These are phyloP conservation scores for Leptestheria dahalacensis DNA, from an alignment of 1,140 invertebrate species.

Conservation along the genomic window DNA sequence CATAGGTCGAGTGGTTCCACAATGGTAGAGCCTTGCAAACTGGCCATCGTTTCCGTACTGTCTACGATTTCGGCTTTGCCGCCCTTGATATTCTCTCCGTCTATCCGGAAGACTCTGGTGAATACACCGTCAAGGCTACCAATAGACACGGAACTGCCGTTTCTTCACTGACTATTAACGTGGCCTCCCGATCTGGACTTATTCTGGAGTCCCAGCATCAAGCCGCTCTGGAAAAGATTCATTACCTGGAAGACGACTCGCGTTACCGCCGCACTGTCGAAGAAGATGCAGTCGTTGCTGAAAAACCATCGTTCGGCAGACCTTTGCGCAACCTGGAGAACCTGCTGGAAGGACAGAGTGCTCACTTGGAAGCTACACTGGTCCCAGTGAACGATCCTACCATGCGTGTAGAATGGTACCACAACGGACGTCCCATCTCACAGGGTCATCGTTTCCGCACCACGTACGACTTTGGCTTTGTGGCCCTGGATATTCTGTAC, in stretches of 20 bases:
- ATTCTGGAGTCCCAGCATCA: slow-evolving; percentile 90
- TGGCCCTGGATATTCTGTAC: slow-evolving; percentile 38
- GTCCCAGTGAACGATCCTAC: slow-evolving; percentile 89
- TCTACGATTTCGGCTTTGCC: slow-evolving; percentile 90
- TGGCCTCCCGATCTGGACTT: slow-evolving; percentile 66
- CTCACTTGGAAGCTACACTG: slow-evolving; percentile 87
- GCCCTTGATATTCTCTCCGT: slow-evolving; percentile 73
- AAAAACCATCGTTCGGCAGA: slow-evolving; percentile 75
- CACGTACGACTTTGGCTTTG: slow-evolving; percentile 38
- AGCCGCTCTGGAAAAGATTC: slow-evolving; percentile 78
- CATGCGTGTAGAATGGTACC: slow-evolving; percentile 83
- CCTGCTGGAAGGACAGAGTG: slow-evolving; percentile 68
- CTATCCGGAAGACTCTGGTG: slow-evolving; percentile 38
- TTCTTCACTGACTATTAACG: slow-evolving; percentile 61
- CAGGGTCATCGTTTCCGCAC: slow-evolving; percentile 51
- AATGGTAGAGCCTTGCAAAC: slow-evolving; percentile 33
- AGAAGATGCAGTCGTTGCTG: slow-evolving; percentile 56
- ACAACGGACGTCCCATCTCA: slow-evolving; percentile 71
- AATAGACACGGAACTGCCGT: slow-evolving; percentile 47
- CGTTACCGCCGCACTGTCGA: slow-evolving; percentile 49
- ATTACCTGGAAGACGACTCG: slow-evolving; percentile 74
- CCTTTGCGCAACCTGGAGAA: slow-evolving; percentile 70
- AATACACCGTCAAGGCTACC: slow-evolving; percentile 29
- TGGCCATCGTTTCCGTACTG: slow-evolving; percentile 77
- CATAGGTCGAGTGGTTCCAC: slow-evolving; percentile 26